Base-by-base conservation (phyloP, 2,888 invertebrate species). In the Calliphora vomitoria region DNA sequence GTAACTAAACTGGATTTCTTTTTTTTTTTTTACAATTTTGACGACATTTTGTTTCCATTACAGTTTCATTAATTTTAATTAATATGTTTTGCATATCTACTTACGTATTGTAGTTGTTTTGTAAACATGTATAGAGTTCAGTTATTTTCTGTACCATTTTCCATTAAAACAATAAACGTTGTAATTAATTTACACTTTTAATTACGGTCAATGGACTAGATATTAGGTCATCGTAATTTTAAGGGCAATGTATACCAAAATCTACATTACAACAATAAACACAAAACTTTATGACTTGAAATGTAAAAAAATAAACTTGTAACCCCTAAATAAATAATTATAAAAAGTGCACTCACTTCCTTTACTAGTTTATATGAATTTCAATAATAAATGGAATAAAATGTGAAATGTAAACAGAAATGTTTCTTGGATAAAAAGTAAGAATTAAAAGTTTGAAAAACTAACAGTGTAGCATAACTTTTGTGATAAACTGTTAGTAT, bases 151-250 rank as follows among this genome's bases (percentile, higher is more conserved):
- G 10, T 25, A 13, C 1, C 25, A 58, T 25, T 58, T 25, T 58
- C 25, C 6, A 58, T 11, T 25, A 58, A 58, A 25, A 25, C 25
- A 13, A 25, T n/a, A 53, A 8, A 53, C 18, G 4, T 53, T n/a
- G n/a, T 53, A 18, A 53, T 53, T 5, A 18, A 53, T 18, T 3
- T 11, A 58, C 13, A 38, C 18, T 35, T 72, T 55, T 13, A 13
- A 58, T 58, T 20, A 58, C 20, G 13, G 55, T 15, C 53, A 72
- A 38, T 72, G 38, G 41, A 72, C 74, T 74, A 15, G 25, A 20
- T 15, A 71, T 50, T 69, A 15, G 8, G 68, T 50, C 31, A 8
- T 2, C 8, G 8, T 8, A 8, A n/a, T 8, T 25, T 58, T 58
- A 25, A 25, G 20, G 20, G 13, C 58, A 58, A 58, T 25, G 58